These are phyloP conservation scores for Sandelia bainsii DNA, from an alignment of 2,797 vertebrate genomes.

Conservation along the genomic window DNA sequence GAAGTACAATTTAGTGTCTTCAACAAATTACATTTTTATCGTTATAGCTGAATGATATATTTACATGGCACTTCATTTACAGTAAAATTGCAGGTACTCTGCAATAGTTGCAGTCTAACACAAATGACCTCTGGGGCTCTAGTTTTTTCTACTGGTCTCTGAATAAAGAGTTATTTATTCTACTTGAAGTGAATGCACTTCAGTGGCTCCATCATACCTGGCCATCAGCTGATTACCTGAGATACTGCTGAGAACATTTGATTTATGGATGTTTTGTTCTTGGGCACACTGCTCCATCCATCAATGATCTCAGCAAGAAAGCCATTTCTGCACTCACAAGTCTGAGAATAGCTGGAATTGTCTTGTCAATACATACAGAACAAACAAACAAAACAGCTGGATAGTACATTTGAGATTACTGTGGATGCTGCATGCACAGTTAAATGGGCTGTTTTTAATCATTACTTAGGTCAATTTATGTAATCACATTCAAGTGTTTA, in stretches of 20 bases:
- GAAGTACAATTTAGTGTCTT: not conserved
- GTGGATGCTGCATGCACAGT: no score
- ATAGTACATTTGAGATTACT: no score
- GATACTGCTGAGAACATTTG: constrained; percentile 51
- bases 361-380: no score
- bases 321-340: not conserved
- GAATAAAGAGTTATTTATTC: constrained; percentile 35
- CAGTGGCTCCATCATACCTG: constrained; percentile 29
- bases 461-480: no score
- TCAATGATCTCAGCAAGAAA: not conserved
- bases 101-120: not conserved
- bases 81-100: no score
- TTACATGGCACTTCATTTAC: no score
- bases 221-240: constrained; percentile 45
- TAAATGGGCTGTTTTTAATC: no score
- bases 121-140: constrained; percentile 41
- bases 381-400: no score
- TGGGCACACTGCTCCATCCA: constrained; percentile 3
- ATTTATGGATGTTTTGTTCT: constrained; percentile 53
- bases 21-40: not conserved
- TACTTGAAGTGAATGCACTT: constrained; percentile 51
- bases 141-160: constrained; percentile 24
- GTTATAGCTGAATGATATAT: not conserved
- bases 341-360: no score
- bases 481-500: no score